Evolutionary conservation across 2,888 invertebrate genomes (phyloP), one percentile per base, ranked within the genome.

Genomic region (Mythimna impura): DNA sequence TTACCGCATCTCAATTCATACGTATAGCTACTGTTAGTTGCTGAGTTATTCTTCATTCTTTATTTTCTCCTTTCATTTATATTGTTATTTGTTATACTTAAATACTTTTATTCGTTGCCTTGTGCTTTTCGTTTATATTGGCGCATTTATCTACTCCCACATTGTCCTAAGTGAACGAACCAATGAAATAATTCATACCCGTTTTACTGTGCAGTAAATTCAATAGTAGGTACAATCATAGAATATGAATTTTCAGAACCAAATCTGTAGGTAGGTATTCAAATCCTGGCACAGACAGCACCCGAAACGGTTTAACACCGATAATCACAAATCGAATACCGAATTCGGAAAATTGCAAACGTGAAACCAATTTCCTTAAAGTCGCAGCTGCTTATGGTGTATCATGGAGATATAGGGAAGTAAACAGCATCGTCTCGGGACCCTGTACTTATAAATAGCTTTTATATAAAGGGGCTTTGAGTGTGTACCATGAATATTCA

Each of bases 281-380:
- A 79, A 64, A 60, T 54, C 20, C 22, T 20, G n/a, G 25, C 30
- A 36, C 54, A 17, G 17, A 47, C 20, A 25, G 30, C 40, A 55
- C 43, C 65, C 57, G 58, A 58, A 73, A 73, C 55, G 40, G 36
- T 57, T 73, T 40, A 73, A 73, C 57, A 50, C 63, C 50, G 66
- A 66, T 73, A 73, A 74, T 77, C 55, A 58, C 67, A 76, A 76
- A 63, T 78, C 74, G 65, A 54, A 72, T 60, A 12, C 60, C n/a
- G 30, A 52, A 80, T 72, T 73, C 58, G 68, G 74, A 80, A 85
- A 84, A 85, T 84, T 78, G 81, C 80, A 80, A 80, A 85, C 73
- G 73, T 80, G 76, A 71, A 86, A 84, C 85, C 84, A 81, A 86
- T 89, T 87, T 86, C 69, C 80, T 61, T 73, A 74, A 81, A 77